These are phyloP conservation scores for Andrena bicolor DNA, from an alignment of 2,888 invertebrate species.

Conservation along the genomic window DNA sequence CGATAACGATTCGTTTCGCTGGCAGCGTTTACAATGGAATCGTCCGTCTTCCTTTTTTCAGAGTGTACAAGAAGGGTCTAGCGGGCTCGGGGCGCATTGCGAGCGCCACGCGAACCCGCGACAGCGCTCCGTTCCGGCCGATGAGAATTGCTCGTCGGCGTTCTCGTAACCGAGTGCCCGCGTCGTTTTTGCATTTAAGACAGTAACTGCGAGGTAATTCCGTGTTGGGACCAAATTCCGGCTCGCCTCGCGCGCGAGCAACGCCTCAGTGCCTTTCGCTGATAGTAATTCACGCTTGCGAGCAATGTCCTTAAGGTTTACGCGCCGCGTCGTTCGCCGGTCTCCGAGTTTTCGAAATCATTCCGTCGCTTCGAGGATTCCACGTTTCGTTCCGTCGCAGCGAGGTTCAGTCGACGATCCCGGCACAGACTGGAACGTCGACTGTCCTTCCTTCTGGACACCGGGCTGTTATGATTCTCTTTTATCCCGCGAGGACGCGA, in stretches of 20 bases:
- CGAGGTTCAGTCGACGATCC: neutral
- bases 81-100: neutral
- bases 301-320: neutral
- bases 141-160: slow-evolving; percentile 6
- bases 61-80: neutral
- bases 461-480: neutral
- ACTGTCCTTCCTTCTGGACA: neutral
- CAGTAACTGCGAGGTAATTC: slow-evolving; percentile 49
- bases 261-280: slow-evolving; percentile 23
- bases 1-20: slow-evolving; percentile 4
- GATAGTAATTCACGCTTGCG: neutral
- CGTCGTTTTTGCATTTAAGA: slow-evolving; percentile 46
- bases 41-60: slow-evolving; percentile 38
- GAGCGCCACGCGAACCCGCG: neutral
- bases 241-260: neutral
- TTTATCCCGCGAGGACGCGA: neutral
- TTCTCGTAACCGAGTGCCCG: slow-evolving; percentile 30
- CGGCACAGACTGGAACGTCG: slow-evolving; percentile 23
- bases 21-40: slow-evolving; percentile 2
- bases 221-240: slow-evolving; percentile 65
- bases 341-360: slow-evolving; percentile 36
- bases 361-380: slow-evolving; percentile 57
- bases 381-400: slow-evolving; percentile 1
- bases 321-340: too few species aligned
- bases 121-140: neutral